Evolutionary conservation across 2,888 invertebrate species (phyloP), one percentile per base, ranked within the genome.

Genomic region (Catonia carolina): DNA sequence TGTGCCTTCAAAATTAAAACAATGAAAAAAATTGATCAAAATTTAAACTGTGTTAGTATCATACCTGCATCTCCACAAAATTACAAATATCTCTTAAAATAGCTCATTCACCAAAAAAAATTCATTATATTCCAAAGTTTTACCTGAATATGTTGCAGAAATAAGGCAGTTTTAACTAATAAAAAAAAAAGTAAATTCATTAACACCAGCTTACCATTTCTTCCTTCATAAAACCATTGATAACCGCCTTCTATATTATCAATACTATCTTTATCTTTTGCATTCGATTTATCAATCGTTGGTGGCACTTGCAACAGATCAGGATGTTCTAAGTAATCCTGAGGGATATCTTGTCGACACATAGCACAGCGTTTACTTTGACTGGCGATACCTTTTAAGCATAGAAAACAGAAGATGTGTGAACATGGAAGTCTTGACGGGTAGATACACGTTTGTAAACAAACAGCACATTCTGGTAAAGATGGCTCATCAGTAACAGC

Each of bases 201-300:
- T 23, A 58, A 33, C 35, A 56, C 27, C 27, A 27, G 53, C 76
- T 78, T 79, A 90, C 92, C 92, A 78, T 91, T 90, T 67, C 89
- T 77, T 20, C 96, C 95, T 76, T 96, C 94, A 71, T 97, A 97
- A 74, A 89, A 97, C 96, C 96, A 97, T 67, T 92, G 90, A 68
- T 86, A 89, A 22, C 83, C 85, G 67, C 85, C 86, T 66, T 84
- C 74, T 63, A 71, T 72, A 4, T 65, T 65, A 1, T 66, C 27
- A 10, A 41, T 37, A 7, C 62, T 80, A 5, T 75, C 74, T 37
- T 76, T 71, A 60, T 74, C 74, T 35, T 65, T 58, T 33, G 70
- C 60, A 15, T 70, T n/a, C 12, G 6, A 15, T 15, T 37, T 37
- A 15, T 6, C 5, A 75, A 73, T 68, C 55, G 74, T 48, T 6